Evolutionary conservation across 92 coral and sea anemone species (phyloP), one percentile per base, ranked within the genome.

Genomic region (Chrysogorgia sp.): DNA sequence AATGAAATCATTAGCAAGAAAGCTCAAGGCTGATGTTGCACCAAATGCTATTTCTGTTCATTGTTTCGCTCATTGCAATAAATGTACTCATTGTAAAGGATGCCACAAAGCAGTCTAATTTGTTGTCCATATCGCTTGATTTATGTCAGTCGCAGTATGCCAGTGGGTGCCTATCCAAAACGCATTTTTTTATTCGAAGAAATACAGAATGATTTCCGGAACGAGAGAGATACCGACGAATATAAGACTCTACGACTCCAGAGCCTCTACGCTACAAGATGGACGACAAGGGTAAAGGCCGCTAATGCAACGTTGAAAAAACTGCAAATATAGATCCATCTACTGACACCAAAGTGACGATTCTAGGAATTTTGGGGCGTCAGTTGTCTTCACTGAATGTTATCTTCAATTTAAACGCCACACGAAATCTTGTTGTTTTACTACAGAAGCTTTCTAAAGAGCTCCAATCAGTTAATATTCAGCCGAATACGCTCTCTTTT

Each of bases 51-150:
- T 49, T 26, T 70, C 2, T 47, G 59, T 48, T 47, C 76, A 70
- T 22, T 70, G 41, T 50, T 70, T 70, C 21, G 76, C 76, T 26
- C 76, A 70, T 31, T 70, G 61, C 41, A 70, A 70, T 48, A 37
- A 70, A n/a, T n/a, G n/a, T n/a, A 29, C 76, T 70, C n/a, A 30
- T 70, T 34, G 43, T 63, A 8, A 63, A 63, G 40, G 75, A 48
- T 29, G 59, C 75, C 75, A 26, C 35, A 35, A 68, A 41, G 75
- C 59, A 33, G 58, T 68, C 75, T 2, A n/a, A 68, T 49, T 21
- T 41, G 40, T 29, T 65, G 52, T 65, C 53, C 63, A 52, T 7
- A 2, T 13, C 17, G 29, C 3, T 15, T 57, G 5, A 28, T 57
- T 3, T 65, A 26, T 29, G 52, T 34, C 3, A 34, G 52, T 0